A percentile compares a stretch with the other conserved stretches of the same genome.
Conservation (phyloP, 2,797 vertebrate genomes). For the Moxostoma hubbsi region DNA sequence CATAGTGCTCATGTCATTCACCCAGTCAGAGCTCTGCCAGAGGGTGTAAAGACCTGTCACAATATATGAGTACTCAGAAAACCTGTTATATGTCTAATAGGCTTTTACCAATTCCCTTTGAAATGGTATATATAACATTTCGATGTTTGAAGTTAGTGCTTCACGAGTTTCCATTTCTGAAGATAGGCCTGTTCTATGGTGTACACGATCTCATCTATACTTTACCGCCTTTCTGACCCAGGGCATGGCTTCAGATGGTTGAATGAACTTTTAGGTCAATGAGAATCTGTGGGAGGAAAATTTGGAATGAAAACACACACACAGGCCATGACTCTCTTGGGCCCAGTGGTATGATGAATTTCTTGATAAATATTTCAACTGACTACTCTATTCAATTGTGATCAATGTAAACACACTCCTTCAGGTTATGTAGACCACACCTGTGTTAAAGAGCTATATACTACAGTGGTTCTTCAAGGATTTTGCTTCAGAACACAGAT, state of each 20-base stretch:
- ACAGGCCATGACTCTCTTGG: conserved; percentile 15
- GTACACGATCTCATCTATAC: conserved; percentile 21
- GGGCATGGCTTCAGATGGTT: conserved; percentile 34
- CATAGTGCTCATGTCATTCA: conserved; percentile 10
- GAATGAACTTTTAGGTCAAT: conserved; percentile 54
- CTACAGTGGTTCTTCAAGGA: no score
- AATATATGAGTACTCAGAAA: conserved; percentile 42
- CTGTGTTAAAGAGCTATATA: no score
- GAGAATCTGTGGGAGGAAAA: conserved; percentile 39
- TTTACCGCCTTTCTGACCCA: conserved; percentile 36
- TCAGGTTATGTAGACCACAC: background rate
- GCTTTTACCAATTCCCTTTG: conserved; percentile 44
- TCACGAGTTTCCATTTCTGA: conserved; percentile 22
- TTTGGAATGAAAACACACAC: conserved; percentile 36
- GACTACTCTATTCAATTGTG: conserved; percentile 35
- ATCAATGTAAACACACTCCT: conserved; percentile 30
- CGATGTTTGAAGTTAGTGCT: conserved; percentile 30
- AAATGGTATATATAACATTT: conserved; percentile 24
- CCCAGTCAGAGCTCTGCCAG: conserved; percentile 18
- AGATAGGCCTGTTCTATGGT: conserved; percentile 9
- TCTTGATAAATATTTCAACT: conserved; percentile 50
- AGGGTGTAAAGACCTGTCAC: conserved; percentile 34
- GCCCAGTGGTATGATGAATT: conserved; percentile 7
- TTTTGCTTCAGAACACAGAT: no score
- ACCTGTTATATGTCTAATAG: conserved; percentile 25